Conservation (phyloP, 2,113 vertebrate genomes). For the Panthera uncia region DNA sequence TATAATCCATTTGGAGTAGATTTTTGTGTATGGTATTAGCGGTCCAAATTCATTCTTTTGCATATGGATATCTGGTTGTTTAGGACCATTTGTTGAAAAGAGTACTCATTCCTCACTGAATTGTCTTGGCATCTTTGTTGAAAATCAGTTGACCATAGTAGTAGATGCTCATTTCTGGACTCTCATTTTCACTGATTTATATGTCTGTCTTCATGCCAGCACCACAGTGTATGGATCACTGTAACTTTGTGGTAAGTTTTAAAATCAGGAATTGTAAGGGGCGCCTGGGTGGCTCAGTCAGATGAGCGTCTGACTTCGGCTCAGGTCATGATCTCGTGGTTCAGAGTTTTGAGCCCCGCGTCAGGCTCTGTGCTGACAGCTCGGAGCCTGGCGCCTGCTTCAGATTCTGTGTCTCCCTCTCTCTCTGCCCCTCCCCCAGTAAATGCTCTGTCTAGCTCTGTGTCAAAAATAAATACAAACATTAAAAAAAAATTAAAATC, state of each 20-base stretch:
- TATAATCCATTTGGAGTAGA: not conserved
- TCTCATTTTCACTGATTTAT: no score
- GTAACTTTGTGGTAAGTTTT: not conserved
- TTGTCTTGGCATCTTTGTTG: not conserved
- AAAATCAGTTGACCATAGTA: not conserved
- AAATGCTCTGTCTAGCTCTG: no score
- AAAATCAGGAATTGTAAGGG: not conserved
- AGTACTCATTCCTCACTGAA: not conserved
- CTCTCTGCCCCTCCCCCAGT: no score
- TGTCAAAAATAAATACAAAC: no score
- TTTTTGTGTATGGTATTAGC: not conserved
- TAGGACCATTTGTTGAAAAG: not conserved
- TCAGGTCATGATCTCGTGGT: no score
- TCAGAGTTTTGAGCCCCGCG: no score
- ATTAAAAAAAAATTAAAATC: not conserved
- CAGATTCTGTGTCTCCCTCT: no score
- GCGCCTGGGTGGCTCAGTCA: no score
- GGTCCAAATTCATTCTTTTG: not conserved
- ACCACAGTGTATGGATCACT: not conserved
- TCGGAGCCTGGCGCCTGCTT: no score
- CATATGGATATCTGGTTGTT: not conserved
- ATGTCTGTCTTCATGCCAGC: no score
- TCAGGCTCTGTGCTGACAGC: no score
- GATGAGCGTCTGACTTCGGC: no score
- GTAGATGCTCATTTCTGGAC: not conserved